A percentile compares a stretch with the other conserved stretches of the same genome.
Evolutionary conservation across 2,797 vertebrate species (phyloP).

Genomic region (Xiphorhynchus erythropygius): DNA sequence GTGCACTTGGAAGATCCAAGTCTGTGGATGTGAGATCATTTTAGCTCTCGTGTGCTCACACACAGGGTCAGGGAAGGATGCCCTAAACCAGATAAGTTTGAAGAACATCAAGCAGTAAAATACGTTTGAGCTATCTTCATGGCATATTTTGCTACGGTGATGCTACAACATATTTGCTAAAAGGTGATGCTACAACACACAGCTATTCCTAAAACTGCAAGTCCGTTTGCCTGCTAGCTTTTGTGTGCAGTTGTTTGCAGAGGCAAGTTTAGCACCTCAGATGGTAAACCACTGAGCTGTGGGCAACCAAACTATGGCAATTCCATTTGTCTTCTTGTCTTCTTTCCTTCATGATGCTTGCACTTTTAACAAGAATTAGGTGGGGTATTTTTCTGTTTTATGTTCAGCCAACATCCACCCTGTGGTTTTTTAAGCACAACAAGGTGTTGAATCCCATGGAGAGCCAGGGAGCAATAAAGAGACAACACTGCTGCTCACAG

Average conservation of each 20-base stretch:
- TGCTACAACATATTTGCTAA: not conserved
- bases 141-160: not conserved
- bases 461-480: not conserved
- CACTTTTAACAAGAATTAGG: not conserved
- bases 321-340: not conserved
- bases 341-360: not conserved
- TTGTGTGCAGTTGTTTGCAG: not conserved
- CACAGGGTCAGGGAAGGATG: not conserved
- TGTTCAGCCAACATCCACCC: not conserved
- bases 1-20: not conserved
- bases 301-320: not conserved
- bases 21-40: not conserved
- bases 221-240: not conserved
- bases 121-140: not conserved
- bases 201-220: not conserved
- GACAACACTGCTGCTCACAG: not conserved
- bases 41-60: accelerated
- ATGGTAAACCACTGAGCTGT: not conserved
- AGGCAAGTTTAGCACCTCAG: not conserved
- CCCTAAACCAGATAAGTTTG: not conserved
- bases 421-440: not conserved
- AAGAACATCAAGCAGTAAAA: not conserved
- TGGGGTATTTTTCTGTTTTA: not conserved
- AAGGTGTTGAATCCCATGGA: not conserved
- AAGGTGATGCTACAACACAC: not conserved